A percentile compares a stretch with the other conserved stretches of the same genome.
These are phyloP conservation scores for Macropus fuliginosus DNA, from an alignment of 2,797 vertebrate genomes.

Conservation along the genomic window DNA sequence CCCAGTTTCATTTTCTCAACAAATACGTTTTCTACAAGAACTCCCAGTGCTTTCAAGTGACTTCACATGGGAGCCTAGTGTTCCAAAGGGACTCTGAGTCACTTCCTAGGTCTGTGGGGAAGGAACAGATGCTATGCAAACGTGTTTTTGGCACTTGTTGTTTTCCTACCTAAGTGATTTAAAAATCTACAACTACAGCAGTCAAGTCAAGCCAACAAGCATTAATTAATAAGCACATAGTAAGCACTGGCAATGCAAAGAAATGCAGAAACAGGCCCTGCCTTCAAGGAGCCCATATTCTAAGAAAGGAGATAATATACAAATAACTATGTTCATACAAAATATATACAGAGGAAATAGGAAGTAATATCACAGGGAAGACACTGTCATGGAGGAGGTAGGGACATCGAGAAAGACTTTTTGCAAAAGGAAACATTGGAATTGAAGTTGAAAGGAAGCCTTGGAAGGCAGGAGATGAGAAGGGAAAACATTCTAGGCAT, in stretches of 20 bases:
- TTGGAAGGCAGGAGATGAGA: background rate
- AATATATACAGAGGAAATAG: background rate
- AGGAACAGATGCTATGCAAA: constrained; percentile 60
- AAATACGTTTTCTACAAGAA: constrained; percentile 52
- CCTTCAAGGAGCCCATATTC: background rate
- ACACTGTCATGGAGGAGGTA: background rate
- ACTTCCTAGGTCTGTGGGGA: constrained; percentile 44
- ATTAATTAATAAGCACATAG: background rate
- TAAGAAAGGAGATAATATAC: background rate
- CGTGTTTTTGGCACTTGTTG: constrained; percentile 11
- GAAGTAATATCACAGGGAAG: background rate
- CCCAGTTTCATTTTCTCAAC: constrained; percentile 29
- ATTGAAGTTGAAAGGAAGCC: background rate
- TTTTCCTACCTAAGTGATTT: constrained; percentile 26
- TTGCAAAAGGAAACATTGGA: background rate
- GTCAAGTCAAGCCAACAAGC: background rate
- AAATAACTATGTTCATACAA: background rate
- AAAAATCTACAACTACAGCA: background rate
- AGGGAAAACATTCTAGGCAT: background rate
- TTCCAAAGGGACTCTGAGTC: constrained; percentile 70
- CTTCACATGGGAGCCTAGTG: constrained; percentile 64
- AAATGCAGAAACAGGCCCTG: background rate
- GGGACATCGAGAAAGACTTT: background rate
- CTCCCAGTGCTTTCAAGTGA: constrained; percentile 52
- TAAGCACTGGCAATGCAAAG: background rate